Evolutionary conservation across 2,888 invertebrate species (phyloP).

Genomic region (Orthosia cruda): DNA sequence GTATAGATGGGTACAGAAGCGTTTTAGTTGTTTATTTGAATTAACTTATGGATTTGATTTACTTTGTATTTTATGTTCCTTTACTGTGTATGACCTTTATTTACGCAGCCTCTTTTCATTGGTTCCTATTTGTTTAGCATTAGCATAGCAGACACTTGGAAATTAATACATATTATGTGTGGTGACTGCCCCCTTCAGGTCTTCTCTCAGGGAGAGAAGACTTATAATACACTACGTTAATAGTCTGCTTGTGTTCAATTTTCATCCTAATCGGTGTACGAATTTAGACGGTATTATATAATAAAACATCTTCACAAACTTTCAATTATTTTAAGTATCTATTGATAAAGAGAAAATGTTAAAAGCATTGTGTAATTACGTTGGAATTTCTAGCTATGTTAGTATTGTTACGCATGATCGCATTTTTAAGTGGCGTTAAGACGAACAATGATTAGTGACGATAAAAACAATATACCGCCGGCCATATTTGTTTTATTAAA

Average conservation of each 20-base stretch:
- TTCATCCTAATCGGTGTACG: not conserved
- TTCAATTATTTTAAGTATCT: constrained; percentile 5
- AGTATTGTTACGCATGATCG: constrained; percentile 12
- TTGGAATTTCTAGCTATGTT: not conserved
- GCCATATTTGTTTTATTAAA: constrained; percentile 8
- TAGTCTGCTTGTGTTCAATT: not conserved
- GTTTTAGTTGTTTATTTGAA: not conserved
- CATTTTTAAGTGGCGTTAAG: constrained; percentile 31
- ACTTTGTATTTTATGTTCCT: not conserved
- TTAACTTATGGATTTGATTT: too few species aligned
- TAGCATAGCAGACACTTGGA: too few species aligned
- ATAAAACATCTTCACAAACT: not conserved
- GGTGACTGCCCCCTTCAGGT: too few species aligned
- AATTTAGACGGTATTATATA: too few species aligned
- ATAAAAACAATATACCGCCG: constrained; percentile 14
- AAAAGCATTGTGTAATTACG: constrained; percentile 32
- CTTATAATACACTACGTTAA: too few species aligned
- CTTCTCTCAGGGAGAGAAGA: too few species aligned
- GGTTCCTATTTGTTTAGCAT: too few species aligned
- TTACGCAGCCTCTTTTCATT: too few species aligned
- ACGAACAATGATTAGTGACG: constrained; percentile 17
- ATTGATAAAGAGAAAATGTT: not conserved
- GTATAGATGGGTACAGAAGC: constrained; percentile 42
- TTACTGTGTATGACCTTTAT: too few species aligned
- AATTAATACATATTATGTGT: too few species aligned